These are phyloP conservation scores for Elysia crispata DNA, from an alignment of 2,888 invertebrate species.

Conservation along the genomic window DNA sequence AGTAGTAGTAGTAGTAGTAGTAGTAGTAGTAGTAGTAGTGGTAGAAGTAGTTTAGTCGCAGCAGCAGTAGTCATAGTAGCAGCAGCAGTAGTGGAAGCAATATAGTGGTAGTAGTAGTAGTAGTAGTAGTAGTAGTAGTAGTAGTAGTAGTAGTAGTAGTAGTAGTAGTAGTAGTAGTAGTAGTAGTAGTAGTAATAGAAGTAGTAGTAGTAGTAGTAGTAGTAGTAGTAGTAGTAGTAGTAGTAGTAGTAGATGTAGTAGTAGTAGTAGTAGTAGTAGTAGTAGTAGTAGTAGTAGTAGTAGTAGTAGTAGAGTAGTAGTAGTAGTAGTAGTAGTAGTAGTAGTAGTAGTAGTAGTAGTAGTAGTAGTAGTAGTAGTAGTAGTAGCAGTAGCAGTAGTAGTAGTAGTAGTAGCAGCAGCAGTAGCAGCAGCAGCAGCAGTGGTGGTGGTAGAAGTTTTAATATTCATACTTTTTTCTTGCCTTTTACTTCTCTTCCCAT, in stretches of 20 bases:
- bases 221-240: slow-evolving; percentile 22
- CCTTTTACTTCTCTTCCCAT: too few relatives aligned
- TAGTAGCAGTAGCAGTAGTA: not conserved
- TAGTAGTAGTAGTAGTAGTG: not conserved
- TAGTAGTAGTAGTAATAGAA: slow-evolving; percentile 6
- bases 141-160: slow-evolving; percentile 20
- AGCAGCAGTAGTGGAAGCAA: slow-evolving; percentile 9
- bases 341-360: not conserved
- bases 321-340: too few relatives aligned
- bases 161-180: slow-evolving; percentile 20
- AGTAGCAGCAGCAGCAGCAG: not conserved
- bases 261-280: slow-evolving; percentile 1
- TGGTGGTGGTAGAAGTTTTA: too few relatives aligned
- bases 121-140: slow-evolving; percentile 17
- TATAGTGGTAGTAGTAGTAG: slow-evolving; percentile 10
- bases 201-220: slow-evolving; percentile 16
- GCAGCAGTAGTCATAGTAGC: too few relatives aligned
- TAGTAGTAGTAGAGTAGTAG: too few relatives aligned
- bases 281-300: slow-evolving; percentile 12
- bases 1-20: not conserved
- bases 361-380: not conserved
- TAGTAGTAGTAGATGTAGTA: slow-evolving; percentile 4
- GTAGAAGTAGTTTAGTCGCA: too few relatives aligned
- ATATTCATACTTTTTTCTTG: too few relatives aligned
- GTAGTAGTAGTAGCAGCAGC: too few relatives aligned